Evolutionary conservation across 2,888 invertebrate species (phyloP), one percentile per base, ranked within the genome.

Genomic region (Monochamus alternatus): DNA sequence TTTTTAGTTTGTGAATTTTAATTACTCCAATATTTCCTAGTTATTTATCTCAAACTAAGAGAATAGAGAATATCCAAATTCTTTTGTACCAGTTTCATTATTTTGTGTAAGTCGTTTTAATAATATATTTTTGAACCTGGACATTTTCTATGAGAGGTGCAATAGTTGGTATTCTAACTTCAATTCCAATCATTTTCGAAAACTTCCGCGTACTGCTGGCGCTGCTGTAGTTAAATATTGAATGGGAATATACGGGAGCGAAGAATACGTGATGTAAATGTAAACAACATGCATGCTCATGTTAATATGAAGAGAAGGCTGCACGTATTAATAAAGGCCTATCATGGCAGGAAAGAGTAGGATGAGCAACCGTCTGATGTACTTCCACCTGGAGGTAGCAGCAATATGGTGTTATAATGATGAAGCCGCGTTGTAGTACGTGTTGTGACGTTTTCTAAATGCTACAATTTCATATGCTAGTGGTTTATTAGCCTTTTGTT

Each of bases 261-360:
- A 31, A 14, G 9, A 12, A 58, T 31, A 63, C 70, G 70, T 70
- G 70, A 70, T 63, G 51, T 31, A 62, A 47, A 7, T 70, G 32
- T 63, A 62, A 70, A 70, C 32, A 31, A 5, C 65, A 66, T 66
- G 12, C 51, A 64, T 44, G 64, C 14, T 10, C 64, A 30, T 31
- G 65, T 55, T 12, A 55, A 66, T 32, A 66, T 73, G 66, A 65
- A 30, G 51, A 66, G 32, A 73, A 66, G 73, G 65, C 73, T 73
- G 65, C 73, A 73, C 73, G 73, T 73, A 73, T 73, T 73, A 73
- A 73, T 73, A 73, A 64, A 63, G 58, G 51, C 43, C 30, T 72
- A 65, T 43, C 71, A 3, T 12, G 32, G 7, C 8, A 38, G 12
- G 38, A n/a, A n/a, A 62, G 38, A 38, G 62, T 2, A 32, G 32